A percentile compares a stretch with the other conserved stretches of the same genome.
Evolutionary conservation across 2,113 vertebrate genomes (phyloP).

Genomic region (Aegithalos caudatus): DNA sequence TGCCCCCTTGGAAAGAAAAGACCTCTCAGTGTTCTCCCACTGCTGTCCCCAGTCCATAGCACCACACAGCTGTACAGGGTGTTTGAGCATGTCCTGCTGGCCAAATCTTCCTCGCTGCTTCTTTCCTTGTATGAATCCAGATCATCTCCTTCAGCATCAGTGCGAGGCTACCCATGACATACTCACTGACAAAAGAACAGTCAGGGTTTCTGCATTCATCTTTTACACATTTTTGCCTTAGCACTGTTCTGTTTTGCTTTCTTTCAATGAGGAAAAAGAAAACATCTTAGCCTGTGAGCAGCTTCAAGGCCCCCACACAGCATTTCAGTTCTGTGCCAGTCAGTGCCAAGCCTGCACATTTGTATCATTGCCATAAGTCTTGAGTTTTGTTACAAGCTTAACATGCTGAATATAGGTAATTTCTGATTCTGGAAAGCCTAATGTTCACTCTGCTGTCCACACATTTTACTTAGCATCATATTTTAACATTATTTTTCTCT

Average conservation of each 20-base stretch:
- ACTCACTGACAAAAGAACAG: neutral
- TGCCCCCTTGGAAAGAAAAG: neutral
- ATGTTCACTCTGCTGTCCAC: neutral
- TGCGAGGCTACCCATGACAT: neutral
- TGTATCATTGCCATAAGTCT: neutral
- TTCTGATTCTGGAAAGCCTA: neutral
- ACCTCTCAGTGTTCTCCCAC: neutral
- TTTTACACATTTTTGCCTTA: neutral
- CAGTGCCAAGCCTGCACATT: neutral
- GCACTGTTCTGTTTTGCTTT: neutral
- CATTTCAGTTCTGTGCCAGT: neutral
- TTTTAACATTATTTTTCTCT: neutral
- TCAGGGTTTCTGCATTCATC: neutral
- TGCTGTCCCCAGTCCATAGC: rapidly evolving
- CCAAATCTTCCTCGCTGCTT: neutral
- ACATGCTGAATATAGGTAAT: neutral
- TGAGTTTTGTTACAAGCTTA: neutral
- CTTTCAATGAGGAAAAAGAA: neutral
- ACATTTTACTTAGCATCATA: neutral
- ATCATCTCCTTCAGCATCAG: neutral
- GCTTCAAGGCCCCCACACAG: neutral
- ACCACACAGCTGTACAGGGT: neutral
- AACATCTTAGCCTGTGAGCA: neutral
- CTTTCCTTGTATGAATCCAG: neutral
- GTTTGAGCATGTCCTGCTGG: neutral